Evolutionary conservation across 2,113 vertebrate genomes (phyloP), one percentile per base, ranked within the genome.

Genomic region (Diglossa brunneiventris): DNA sequence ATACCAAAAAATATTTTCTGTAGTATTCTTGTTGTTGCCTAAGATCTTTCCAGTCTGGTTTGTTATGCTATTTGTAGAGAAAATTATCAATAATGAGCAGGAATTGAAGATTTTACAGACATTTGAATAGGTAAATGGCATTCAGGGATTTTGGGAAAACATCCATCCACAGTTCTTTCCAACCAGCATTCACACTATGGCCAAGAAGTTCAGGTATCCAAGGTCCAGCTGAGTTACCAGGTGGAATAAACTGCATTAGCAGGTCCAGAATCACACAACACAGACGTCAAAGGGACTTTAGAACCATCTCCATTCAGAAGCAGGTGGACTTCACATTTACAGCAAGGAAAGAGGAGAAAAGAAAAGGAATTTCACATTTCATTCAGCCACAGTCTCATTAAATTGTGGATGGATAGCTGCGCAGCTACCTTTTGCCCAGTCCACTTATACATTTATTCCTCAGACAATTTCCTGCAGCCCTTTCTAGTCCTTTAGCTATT

Each of bases 131-230:
- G 44, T 21, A 69, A 61, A 61, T 18, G 2, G 3, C 35, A 35
- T 61, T 39, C 75, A 49, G 24, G 26, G 13, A 27, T 67, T 78
- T 84, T 1, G 9, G 22, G 26, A 62, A 83, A 64, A 62, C 0
- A 2, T 89, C 6, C 10, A 41, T 27, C 13, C 28, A 47, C 16
- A 12, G 2, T 9, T 44, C 73, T 66, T 86, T 62, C 52, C 15
- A 69, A 21, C 7, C 28, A 47, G 11, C 23, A 39, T 26, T 33
- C 20, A 6, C 0, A 0, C 16, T 50, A 3, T 24, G 12, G 20
- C 10, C 13, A 13, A 74, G 30, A 18, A 63, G 10, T 27, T 80
- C 27, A 30, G 35, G 15, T 64, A 21, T 30, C 12, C 39, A n/a
- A 67, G 10, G 17, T 53, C 47, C 55, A 88, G 9, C 10, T 77